Evolutionary conservation across 2,888 invertebrate species (phyloP).

Genomic region (Dolichopus griseipennis): DNA sequence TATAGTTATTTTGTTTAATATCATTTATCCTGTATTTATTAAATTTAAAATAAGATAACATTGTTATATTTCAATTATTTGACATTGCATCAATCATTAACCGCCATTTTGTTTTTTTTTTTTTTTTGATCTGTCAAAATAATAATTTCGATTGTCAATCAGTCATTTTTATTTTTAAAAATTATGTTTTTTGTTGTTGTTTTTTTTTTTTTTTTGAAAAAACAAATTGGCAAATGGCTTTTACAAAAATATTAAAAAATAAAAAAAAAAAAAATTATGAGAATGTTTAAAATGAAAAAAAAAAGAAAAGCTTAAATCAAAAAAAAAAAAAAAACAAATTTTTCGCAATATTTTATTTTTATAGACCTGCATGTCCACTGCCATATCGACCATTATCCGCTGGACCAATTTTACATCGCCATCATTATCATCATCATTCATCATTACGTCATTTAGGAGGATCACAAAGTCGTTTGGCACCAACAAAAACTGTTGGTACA

Average conservation of each 20-base stretch:
- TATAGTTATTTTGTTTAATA: too few relatives aligned
- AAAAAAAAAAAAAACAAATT: conserved; percentile 25
- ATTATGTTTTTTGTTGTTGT: too few relatives aligned
- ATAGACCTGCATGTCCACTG: conserved; percentile 41
- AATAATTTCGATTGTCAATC: too few relatives aligned
- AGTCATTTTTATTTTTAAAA: too few relatives aligned
- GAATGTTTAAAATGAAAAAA: not conserved
- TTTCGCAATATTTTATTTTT: not conserved
- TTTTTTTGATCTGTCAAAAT: too few relatives aligned
- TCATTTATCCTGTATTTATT: too few relatives aligned
- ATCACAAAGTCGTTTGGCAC: conserved; percentile 30
- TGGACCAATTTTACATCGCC: conserved; percentile 43
- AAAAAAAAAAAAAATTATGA: conserved; percentile 20
- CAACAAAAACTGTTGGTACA: conserved; percentile 28
- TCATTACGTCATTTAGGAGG: conserved; percentile 42
- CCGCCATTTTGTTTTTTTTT: too few relatives aligned
- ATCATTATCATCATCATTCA: conserved; percentile 32
- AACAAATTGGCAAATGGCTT: too few relatives aligned
- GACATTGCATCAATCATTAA: too few relatives aligned
- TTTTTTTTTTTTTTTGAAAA: too few relatives aligned
- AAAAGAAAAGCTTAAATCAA: conserved; percentile 15
- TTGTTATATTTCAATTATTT: too few relatives aligned
- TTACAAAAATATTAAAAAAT: conserved; percentile 15
- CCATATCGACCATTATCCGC: conserved; percentile 44
- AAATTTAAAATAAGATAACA: too few relatives aligned